Evolutionary conservation across 2,888 invertebrate genomes (phyloP).

Genomic region (Ophioninae sp.): DNA sequence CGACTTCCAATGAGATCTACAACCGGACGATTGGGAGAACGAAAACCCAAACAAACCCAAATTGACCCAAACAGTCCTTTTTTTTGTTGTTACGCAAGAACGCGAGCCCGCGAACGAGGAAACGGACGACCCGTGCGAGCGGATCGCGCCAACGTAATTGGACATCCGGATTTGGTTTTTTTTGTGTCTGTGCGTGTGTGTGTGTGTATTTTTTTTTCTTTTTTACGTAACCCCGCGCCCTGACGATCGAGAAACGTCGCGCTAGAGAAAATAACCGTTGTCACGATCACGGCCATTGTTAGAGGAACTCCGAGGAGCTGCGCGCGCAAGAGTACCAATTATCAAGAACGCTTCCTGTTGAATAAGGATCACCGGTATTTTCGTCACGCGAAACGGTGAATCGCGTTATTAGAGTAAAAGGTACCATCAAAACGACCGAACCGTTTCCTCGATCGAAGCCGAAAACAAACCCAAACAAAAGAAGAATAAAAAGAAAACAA

Average conservation of each 20-base stretch:
- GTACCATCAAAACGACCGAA: not conserved
- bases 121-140: constrained; percentile 4
- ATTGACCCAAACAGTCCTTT: not conserved
- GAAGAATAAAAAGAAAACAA: too few relatives aligned
- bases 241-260: not conserved
- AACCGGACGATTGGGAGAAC: too few relatives aligned
- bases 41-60: too few relatives aligned
- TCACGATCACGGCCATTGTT: constrained; percentile 52
- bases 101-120: constrained; percentile 36
- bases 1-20: too few relatives aligned
- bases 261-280: constrained; percentile 47
- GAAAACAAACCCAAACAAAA: too few relatives aligned
- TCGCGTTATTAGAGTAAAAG: not conserved
- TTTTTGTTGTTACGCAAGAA: not conserved
- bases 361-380: not conserved
- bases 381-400: not conserved
- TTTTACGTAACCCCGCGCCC: constrained; percentile 43
- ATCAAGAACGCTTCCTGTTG: constrained; percentile 14
- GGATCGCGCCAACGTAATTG: constrained; percentile 27
- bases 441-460: too few relatives aligned
- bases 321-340: constrained; percentile 51
- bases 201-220: constrained; percentile 4
- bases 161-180: constrained; percentile 17
- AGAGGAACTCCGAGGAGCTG: constrained; percentile 17
- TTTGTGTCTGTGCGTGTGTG: too few relatives aligned